Percentiles rank a stretch among this genome's conserved stretches.
These are phyloP conservation scores for Aspidiotus destructor DNA, from an alignment of 2,888 invertebrate species.

Conservation along the genomic window DNA sequence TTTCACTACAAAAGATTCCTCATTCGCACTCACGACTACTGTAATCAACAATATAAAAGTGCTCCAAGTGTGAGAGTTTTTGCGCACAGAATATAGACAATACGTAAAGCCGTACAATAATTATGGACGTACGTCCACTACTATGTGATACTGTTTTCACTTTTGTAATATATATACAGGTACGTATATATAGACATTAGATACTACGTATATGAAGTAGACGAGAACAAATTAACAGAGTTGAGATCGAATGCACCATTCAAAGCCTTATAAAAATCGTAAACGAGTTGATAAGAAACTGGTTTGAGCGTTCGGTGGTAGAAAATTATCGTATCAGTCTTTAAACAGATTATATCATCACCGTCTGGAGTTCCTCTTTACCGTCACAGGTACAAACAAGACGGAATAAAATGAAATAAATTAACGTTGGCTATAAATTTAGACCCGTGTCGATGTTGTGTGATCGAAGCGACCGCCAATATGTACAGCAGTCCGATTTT, in stretches of 20 bases:
- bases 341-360: constrained; percentile 16
- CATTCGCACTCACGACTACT: too few species aligned
- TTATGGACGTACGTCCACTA: background rate
- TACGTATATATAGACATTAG: background rate
- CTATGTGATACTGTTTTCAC: background rate
- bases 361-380: constrained; percentile 5
- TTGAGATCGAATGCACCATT: background rate
- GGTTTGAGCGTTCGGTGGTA: constrained; percentile 1
- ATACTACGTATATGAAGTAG: background rate
- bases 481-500: constrained; percentile 16
- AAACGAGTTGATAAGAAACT: constrained; percentile 6
- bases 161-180: background rate
- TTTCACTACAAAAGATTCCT: too few species aligned
- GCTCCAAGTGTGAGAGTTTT: too few species aligned
- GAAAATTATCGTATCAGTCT: constrained; percentile 3
- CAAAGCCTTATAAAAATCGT: background rate
- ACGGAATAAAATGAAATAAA: constrained; percentile 13
- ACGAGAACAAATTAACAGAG: background rate
- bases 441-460: constrained; percentile 15
- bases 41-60: too few species aligned
- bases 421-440: constrained; percentile 14
- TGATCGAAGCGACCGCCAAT: constrained; percentile 16
- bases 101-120: too few species aligned
- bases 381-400: constrained; percentile 12
- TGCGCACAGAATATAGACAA: too few species aligned